Evolutionary conservation across 2,888 invertebrate genomes (phyloP), one percentile per base, ranked within the genome.

Genomic region (Lithophane semibrunnea): DNA sequence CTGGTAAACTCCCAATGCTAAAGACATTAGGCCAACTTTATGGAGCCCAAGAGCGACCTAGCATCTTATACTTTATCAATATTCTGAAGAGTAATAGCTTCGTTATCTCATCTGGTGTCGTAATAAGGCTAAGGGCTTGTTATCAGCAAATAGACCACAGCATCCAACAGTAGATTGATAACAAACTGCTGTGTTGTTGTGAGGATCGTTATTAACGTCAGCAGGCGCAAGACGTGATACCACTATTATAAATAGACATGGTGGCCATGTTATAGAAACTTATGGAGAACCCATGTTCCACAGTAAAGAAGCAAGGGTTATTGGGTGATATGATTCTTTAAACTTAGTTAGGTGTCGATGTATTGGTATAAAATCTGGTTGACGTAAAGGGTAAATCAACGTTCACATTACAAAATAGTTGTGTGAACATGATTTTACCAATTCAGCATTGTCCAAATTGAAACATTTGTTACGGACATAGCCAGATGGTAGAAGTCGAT

Each of bases 91-190:
- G 18, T 42, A 60, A 60, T 37, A 24, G 29, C 44, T 54, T 37
- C n/a, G 18, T 82, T 79, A 77, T 80, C 77, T 60, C 10, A 21
- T 60, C 54, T 52, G 9, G 58, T 72, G 37, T 79, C 44, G 72
- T 47, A 71, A 79, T 66, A 54, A n/a, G 47, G 79, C 68, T 60
- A 79, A 65, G 65, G 60, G 71, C 72, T 56, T 24, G 49, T 65
- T 68, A 58, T 79, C 80, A 72, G 47, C 16, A 21, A 47, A 61
- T 52, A 13, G 65, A 47, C 37, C 73, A 37, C 44, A 69, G 65
- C 56, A 58, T 83, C 71, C 71, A 77, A 81, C 37, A 66, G 79
- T 37, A 61, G 16, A 79, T 66, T 71, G 72, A 84, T 83, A 73
- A 73, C 54, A 52, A 12, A 29, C 65, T 60, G 12, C 8, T 58